Evolutionary conservation across 2,888 invertebrate genomes (phyloP), one percentile per base, ranked within the genome.

Genomic region (Tryphoninae sp.): DNA sequence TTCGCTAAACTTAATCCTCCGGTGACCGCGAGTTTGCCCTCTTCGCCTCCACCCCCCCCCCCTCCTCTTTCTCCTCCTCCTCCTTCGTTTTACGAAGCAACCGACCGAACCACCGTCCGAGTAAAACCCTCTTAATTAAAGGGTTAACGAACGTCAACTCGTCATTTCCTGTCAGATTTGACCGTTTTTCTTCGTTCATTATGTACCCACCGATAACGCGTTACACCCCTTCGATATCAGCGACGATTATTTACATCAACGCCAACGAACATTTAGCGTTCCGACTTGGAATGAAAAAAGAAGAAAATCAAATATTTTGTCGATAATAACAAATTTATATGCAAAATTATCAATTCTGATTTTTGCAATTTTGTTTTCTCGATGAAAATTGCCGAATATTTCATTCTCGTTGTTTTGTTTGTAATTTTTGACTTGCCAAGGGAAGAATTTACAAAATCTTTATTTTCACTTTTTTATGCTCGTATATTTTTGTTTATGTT

Each of bases 71-170:
- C 68, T 40, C 40, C 61, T 42, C 40, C 22, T 33, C 1, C 59
- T 23, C 23, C n/a, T 3, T 3, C 45, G 11, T 45, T 9, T 45
- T 13, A n/a, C n/a, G 40, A 53, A 62, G 16, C 69, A 69, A 77
- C 69, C 62, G 68, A 19, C 67, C 68, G 26, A 68, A 69, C 61
- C 76, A 61, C 86, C 84, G 86, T 84, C 86, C 81, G 82, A 81
- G 87, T 88, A 88, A 77, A 88, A 87, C 85, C 88, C 87, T 87
- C 88, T 90, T 82, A 91, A 92, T 91, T 91, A 89, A 85, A 86
- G 90, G 91, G 91, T 92, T 91, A 91, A 92, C 91, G 87, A 91
- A 90, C 90, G 89, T 90, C 90, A 92, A 92, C 91, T 91, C 87
- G 78, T 84, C 85, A 86, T 89, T 92, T 91, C 92, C 92, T 91